phyloP scores from a whole-genome alignment of 2,888 invertebrate species.

The Eupithecia subumbrata region DNA sequence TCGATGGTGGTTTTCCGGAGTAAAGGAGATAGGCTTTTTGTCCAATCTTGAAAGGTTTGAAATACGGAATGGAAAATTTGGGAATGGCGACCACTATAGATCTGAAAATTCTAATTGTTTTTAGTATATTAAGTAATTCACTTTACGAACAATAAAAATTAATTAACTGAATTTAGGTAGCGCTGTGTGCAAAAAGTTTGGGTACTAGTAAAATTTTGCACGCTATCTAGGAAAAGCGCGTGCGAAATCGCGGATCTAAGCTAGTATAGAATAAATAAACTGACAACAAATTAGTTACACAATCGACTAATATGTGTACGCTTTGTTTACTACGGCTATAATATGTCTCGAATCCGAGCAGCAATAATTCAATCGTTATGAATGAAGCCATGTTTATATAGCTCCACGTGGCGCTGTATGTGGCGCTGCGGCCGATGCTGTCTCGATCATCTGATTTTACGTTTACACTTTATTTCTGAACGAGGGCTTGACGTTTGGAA shows the following conservation, averaged over 20 bases:
- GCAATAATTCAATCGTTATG: slow-evolving; percentile 70
- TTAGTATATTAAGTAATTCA: no score
- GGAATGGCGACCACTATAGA: neutral
- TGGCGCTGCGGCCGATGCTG: slow-evolving; percentile 29
- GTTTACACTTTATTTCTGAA: slow-evolving; percentile 37
- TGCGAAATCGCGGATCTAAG: neutral
- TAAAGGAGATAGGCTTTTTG: neutral
- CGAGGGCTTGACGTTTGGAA: slow-evolving; percentile 10
- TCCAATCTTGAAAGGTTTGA: neutral
- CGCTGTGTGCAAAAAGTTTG: neutral
- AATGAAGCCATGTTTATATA: slow-evolving; percentile 68
- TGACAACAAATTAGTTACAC: slow-evolving; percentile 39
- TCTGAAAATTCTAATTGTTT: neutral
- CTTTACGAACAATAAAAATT: neutral
- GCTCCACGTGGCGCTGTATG: slow-evolving; percentile 46
- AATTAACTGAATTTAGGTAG: neutral
- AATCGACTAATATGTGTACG: slow-evolving; percentile 50
- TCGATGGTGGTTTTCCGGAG: neutral
- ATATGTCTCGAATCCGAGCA: slow-evolving; percentile 48
- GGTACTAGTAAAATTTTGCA: neutral
- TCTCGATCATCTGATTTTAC: slow-evolving; percentile 40
- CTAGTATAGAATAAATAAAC: slow-evolving; percentile 43
- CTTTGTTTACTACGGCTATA: slow-evolving; percentile 63
- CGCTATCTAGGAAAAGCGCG: neutral
- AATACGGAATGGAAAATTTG: neutral